Evolutionary conservation across 2,797 vertebrate genomes (phyloP).

Genomic region (Cyclura pinguis): DNA sequence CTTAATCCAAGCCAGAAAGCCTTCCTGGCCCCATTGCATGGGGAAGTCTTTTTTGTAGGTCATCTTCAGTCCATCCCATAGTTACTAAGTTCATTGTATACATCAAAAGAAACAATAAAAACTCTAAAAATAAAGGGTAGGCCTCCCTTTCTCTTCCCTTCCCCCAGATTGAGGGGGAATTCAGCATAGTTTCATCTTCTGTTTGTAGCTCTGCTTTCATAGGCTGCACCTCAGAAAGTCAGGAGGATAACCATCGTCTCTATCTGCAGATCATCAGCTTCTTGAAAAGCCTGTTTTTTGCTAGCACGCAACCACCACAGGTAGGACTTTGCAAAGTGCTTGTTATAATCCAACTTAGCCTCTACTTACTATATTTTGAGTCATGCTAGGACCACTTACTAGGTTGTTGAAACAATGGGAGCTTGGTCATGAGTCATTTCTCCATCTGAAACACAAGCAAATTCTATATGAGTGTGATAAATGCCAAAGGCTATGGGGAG

Average conservation of each 20-base stretch:
- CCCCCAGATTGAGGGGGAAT: not conserved
- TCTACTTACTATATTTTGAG: not conserved
- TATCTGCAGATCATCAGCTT: slow-evolving; percentile 76
- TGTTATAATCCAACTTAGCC: not conserved
- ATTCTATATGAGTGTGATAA: not conserved
- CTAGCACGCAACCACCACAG: slow-evolving; percentile 67
- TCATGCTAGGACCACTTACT: not conserved
- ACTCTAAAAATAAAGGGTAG: not conserved
- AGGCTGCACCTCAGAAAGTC: slow-evolving; percentile 63
- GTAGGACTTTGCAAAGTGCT: slow-evolving; percentile 68
- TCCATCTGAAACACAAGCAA: not conserved
- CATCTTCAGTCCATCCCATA: not conserved
- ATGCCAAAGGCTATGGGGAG: not conserved
- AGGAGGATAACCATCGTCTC: slow-evolving; percentile 71
- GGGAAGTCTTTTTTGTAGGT: not conserved
- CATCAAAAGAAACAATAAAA: not conserved
- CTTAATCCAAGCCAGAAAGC: not conserved
- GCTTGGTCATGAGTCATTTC: not conserved
- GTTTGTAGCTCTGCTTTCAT: slow-evolving; percentile 67
- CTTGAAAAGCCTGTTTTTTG: slow-evolving; percentile 72
- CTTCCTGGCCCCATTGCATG: not conserved
- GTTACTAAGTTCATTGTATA: not conserved
- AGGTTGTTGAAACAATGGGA: not conserved
- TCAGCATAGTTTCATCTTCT: slow-evolving; percentile 58
- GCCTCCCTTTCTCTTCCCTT: not conserved